phyloP scores from a whole-genome alignment of 2,888 invertebrate species.

The Ernsta delagoae region DNA sequence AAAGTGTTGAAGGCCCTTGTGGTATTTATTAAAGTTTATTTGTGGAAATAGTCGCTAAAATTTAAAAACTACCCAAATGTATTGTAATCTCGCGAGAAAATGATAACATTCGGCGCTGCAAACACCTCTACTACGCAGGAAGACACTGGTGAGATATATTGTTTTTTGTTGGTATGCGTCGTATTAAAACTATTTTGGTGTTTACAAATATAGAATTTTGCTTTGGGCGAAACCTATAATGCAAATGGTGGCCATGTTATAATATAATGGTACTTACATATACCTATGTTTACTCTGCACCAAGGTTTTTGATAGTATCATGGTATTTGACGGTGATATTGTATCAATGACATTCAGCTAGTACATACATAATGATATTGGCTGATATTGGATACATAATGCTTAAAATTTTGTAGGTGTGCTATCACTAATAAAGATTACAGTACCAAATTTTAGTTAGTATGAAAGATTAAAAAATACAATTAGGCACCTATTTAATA shows the following conservation, averaged over 20 bases:
- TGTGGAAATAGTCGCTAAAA: conserved; percentile 60
- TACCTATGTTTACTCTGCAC: neutral
- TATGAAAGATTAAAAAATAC: too few species aligned
- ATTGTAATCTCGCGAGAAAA: conserved; percentile 68
- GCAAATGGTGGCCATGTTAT: too few species aligned
- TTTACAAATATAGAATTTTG: conserved; percentile 39
- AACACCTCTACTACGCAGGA: conserved; percentile 71
- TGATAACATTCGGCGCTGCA: conserved; percentile 78
- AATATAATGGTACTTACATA: neutral
- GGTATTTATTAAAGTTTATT: conserved; percentile 51
- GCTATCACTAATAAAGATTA: too few species aligned
- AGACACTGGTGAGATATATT: conserved; percentile 67
- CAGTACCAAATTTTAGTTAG: too few species aligned
- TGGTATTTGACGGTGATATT: neutral
- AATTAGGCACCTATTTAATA: too few species aligned
- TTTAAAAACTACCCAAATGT: conserved; percentile 68
- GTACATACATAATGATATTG: neutral
- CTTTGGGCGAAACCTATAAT: conserved; percentile 1
- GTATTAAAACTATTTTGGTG: conserved; percentile 41
- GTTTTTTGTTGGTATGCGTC: conserved; percentile 47
- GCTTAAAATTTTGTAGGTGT: too few species aligned
- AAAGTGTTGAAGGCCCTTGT: conserved; percentile 39
- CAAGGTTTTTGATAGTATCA: neutral
- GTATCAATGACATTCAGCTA: neutral
- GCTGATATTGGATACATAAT: too few species aligned